These are phyloP conservation scores for Smutsia temminckii DNA, from an alignment of 2,797 vertebrate genomes.

Conservation along the genomic window DNA sequence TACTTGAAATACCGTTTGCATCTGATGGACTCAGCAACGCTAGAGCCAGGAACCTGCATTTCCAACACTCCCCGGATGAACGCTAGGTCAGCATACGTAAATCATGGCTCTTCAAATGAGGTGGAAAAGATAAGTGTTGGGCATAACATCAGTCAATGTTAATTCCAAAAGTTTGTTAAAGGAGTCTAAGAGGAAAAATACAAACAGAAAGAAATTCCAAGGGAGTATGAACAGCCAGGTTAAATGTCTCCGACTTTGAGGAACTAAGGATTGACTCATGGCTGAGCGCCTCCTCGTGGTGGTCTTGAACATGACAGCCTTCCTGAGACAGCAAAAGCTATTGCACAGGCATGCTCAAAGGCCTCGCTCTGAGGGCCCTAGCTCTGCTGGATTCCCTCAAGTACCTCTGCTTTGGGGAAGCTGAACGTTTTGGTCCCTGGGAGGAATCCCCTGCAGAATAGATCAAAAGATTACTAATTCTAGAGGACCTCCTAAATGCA, in stretches of 20 bases:
- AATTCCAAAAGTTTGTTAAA: background rate
- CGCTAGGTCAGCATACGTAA: background rate
- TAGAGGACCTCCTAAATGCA: background rate
- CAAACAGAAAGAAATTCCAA: background rate
- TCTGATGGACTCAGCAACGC: background rate
- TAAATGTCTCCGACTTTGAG: background rate
- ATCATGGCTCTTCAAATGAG: background rate
- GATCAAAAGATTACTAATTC: background rate
- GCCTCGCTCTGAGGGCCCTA: background rate
- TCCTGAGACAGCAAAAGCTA: accelerated
- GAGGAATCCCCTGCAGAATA: background rate
- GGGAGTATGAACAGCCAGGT: background rate
- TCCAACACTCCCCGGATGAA: background rate
- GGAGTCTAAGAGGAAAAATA: background rate
- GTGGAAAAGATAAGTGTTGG: background rate
- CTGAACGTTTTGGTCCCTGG: background rate
- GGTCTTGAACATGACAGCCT: background rate
- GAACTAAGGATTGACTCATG: background rate
- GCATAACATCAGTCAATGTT: background rate
- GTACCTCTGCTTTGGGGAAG: background rate
- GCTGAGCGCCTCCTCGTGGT: background rate
- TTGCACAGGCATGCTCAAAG: accelerated
- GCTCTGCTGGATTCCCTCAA: background rate
- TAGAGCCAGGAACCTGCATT: background rate
- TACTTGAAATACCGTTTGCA: background rate